Evolutionary conservation across 1,140 invertebrate genomes (phyloP), one percentile per base, ranked within the genome.

Genomic region (Calosoma granatense): DNA sequence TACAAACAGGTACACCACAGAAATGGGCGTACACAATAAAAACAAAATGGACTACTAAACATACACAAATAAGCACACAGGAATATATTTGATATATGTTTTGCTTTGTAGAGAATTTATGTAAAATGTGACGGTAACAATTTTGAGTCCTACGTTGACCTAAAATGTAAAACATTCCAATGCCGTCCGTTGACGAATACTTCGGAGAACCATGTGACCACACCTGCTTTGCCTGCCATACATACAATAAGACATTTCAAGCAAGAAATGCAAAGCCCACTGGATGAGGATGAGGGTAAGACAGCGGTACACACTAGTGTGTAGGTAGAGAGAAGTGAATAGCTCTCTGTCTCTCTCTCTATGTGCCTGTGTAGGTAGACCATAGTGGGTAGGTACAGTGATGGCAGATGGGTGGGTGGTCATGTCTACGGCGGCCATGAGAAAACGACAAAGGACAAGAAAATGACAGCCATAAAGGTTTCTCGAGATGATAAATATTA

Each of bases 401-500:
- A 9, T 36, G 26, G 26, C n/a, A 36, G n/a, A 36, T 36, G 6
- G 20, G 41, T 47, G 41, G 41, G 41, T 11, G 41, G 41, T 43
- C 20, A 55, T 20, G 22, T 36, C 36, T 19, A 47, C 22, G 55
- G 36, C 53, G 54, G 57, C 52, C 54, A 55, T 43, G 55, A 52
- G 54, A 43, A 26, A 26, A 22, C 22, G 23, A 54, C 54, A 56
- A 59, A 56, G 39, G 58, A 43, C 22, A 22, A 22, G 51, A 59
- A 23, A 59, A 56, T 55, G 54, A 56, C 55, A 47, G 52, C 55
- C 55, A 57, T 51, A 57, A 39, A 53, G 56, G 47, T 53, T 58
- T 54, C 21, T 51, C 20, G 51, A 53, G 43, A 60, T 59, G 61
- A 63, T 61, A 63, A 61, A 63, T 63, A 63, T 63, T 63, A 63